A percentile compares a stretch with the other conserved stretches of the same genome.
These are phyloP conservation scores for Falco novaeseelandiae DNA, from an alignment of 2,797 vertebrate genomes.

Conservation along the genomic window DNA sequence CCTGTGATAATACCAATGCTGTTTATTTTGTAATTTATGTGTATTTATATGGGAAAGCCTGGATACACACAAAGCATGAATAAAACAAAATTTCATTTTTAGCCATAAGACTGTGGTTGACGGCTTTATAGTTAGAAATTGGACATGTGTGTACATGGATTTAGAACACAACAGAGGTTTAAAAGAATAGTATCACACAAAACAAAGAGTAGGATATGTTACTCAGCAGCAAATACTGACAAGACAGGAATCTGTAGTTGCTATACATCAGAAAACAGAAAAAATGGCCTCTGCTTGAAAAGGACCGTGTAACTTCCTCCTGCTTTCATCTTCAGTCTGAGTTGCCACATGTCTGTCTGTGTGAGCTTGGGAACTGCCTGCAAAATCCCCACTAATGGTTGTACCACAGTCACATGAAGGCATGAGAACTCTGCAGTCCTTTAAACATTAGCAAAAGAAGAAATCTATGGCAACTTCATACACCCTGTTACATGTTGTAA, in stretches of 20 bases:
- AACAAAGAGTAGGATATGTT: background rate
- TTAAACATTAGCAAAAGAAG: background rate
- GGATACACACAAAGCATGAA: background rate
- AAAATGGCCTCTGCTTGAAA: background rate
- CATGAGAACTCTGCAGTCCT: background rate
- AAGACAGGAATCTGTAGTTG: background rate
- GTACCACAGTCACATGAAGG: background rate
- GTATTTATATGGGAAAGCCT: background rate
- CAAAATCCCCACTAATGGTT: background rate
- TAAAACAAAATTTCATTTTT: background rate
- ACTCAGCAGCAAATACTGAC: background rate
- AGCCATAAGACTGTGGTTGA: background rate
- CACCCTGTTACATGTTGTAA: background rate
- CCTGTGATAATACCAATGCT: background rate
- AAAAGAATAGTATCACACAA: background rate
- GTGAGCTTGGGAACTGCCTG: background rate
- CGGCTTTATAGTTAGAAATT: background rate
- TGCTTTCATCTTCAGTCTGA: background rate
- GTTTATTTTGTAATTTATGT: background rate
- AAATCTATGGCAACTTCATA: background rate
- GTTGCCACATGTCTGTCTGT: background rate
- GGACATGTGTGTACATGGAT: background rate
- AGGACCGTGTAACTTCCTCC: background rate
- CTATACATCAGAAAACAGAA: background rate
- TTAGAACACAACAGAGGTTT: background rate